Conservation (phyloP, 2,797 vertebrate genomes). For the Pangasius mekongensis region DNA sequence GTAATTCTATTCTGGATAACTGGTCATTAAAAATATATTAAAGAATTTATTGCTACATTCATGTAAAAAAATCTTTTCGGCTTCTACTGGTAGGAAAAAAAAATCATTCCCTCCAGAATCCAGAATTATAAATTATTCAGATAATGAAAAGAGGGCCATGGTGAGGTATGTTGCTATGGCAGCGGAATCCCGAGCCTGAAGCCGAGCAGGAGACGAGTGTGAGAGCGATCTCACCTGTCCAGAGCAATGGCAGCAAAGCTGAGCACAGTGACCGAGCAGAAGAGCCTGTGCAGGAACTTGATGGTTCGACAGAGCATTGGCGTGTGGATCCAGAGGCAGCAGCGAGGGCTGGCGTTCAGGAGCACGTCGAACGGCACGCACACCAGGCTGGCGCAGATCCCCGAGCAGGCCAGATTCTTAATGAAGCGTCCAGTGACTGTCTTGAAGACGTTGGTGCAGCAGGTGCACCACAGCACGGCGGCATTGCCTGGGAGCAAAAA, state of each 20-base stretch:
- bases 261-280: slow-evolving; percentile 94
- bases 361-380: slow-evolving; percentile 94
- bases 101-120: slow-evolving; percentile 35
- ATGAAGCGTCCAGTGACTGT: slow-evolving; percentile 94
- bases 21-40: not conserved
- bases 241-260: slow-evolving; percentile 94
- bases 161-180: slow-evolving; percentile 63
- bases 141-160: slow-evolving; percentile 55
- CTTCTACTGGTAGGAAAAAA: not conserved
- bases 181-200: not conserved
- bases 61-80: no score
- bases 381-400: slow-evolving; percentile 90
- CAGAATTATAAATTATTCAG: slow-evolving; percentile 70
- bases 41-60: not conserved
- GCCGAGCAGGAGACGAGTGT: not conserved
- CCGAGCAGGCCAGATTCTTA: slow-evolving; percentile 93
- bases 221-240: slow-evolving; percentile 83
- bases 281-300: slow-evolving; percentile 96
- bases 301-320: slow-evolving; percentile 89
- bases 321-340: slow-evolving; percentile 93
- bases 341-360: slow-evolving; percentile 87
- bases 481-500: slow-evolving; percentile 81
- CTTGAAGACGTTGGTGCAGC: slow-evolving; percentile 90
- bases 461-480: slow-evolving; percentile 93
- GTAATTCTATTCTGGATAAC: not conserved